A percentile compares a stretch with the other conserved stretches of the same genome.
These are phyloP conservation scores for Rhyacophila evoluta DNA, from an alignment of 2,888 invertebrate genomes.

Conservation along the genomic window DNA sequence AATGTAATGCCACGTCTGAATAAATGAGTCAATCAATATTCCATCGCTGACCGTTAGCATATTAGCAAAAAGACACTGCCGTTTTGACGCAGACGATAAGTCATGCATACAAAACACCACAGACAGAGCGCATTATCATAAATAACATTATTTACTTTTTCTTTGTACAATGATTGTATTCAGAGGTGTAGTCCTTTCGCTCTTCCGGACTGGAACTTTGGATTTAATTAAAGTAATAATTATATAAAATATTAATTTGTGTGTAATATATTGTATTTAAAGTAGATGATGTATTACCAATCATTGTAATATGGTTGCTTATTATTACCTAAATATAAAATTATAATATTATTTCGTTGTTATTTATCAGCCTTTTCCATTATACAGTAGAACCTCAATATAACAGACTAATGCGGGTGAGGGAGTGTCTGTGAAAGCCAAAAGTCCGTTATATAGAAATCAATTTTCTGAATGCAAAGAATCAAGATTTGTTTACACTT, in stretches of 20 bases:
- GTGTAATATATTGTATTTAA: conserved; percentile 55
- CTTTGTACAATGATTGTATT: conserved; percentile 38
- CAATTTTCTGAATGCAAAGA: too few relatives aligned
- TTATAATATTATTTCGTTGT: conserved; percentile 46
- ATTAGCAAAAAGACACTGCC: conserved; percentile 12
- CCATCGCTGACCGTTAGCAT: neutral
- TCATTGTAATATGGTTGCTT: conserved; percentile 54
- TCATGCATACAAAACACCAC: neutral
- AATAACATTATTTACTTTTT: conserved; percentile 33
- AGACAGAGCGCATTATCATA: neutral
- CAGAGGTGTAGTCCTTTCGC: conserved; percentile 34
- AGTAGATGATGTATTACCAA: conserved; percentile 53
- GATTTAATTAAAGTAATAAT: conserved; percentile 46
- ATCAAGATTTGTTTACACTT: too few relatives aligned
- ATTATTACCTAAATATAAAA: conserved; percentile 54
- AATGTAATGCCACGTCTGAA: neutral
- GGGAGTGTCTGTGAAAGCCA: too few relatives aligned
- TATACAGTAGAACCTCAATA: too few relatives aligned
- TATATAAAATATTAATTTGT: conserved; percentile 50
- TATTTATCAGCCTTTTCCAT: conserved; percentile 8
- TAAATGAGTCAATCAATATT: neutral
- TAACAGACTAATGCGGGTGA: too few relatives aligned
- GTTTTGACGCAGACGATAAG: neutral
- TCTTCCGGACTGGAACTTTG: conserved; percentile 48
- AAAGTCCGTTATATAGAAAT: too few relatives aligned